A percentile compares a stretch with the other conserved stretches of the same genome.
phyloP scores from a whole-genome alignment of 2,888 invertebrate species.

The Charanyca ferruginea region DNA sequence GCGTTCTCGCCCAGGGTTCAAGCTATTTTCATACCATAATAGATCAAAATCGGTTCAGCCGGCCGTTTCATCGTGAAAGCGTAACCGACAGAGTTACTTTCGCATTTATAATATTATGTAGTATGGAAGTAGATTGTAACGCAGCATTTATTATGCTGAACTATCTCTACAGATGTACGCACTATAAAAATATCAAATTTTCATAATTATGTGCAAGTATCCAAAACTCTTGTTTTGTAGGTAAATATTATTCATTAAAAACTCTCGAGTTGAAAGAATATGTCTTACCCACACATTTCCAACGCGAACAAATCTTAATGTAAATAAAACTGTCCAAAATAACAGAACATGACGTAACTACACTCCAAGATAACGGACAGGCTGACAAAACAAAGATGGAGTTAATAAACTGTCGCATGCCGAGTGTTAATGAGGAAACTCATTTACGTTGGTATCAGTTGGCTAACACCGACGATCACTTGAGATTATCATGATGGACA shows the following conservation, averaged over 20 bases:
- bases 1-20: too few relatives aligned
- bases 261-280: neutral
- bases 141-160: too few relatives aligned
- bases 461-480: conserved; percentile 18
- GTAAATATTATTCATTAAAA: neutral
- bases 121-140: too few relatives aligned
- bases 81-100: too few relatives aligned
- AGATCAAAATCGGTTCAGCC: too few relatives aligned
- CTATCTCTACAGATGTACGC: too few relatives aligned
- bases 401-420: conserved; percentile 18
- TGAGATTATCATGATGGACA: conserved; percentile 26
- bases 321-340: conserved; percentile 46
- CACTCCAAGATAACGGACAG: conserved; percentile 26
- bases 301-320: conserved; percentile 35
- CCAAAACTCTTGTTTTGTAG: too few relatives aligned
- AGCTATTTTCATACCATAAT: too few relatives aligned
- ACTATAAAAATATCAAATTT: too few relatives aligned
- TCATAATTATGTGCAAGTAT: too few relatives aligned
- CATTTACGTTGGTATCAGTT: conserved; percentile 55
- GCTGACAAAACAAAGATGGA: conserved; percentile 20
- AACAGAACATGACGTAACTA: conserved; percentile 13
- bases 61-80: too few relatives aligned
- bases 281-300: conserved; percentile 24
- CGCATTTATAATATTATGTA: too few relatives aligned
- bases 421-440: conserved; percentile 70